Evolutionary conservation across 2,113 vertebrate species (phyloP).

Genomic region (Trichechus manatus): DNA sequence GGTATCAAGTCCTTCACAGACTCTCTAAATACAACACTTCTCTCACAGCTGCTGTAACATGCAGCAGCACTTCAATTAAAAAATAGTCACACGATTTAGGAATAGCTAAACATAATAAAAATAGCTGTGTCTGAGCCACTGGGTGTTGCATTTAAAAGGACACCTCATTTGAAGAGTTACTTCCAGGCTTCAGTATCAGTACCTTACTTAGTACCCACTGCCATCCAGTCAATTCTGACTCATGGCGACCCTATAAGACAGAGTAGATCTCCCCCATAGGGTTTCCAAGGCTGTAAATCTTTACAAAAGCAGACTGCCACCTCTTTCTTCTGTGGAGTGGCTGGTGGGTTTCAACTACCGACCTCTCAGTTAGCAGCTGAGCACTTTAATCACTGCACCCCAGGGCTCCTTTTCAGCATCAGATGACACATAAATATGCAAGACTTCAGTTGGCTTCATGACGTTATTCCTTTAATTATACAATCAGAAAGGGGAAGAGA

Average conservation of each 20-base stretch:
- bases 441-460: not conserved
- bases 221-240: too few relatives aligned
- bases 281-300: too few relatives aligned
- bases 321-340: too few relatives aligned
- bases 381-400: too few relatives aligned
- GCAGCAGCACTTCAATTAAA: not conserved
- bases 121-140: not conserved
- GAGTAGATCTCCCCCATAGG: too few relatives aligned
- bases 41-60: not conserved
- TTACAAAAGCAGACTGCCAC: too few relatives aligned
- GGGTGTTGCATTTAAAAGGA: not conserved
- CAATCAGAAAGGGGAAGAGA: not conserved
- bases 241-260: too few relatives aligned
- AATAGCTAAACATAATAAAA: not conserved
- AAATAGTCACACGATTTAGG: not conserved
- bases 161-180: not conserved
- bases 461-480: not conserved
- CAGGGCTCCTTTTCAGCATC: not conserved
- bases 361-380: too few relatives aligned
- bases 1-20: slow-evolving; percentile 20
- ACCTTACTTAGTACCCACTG: too few relatives aligned
- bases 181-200: not conserved
- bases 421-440: accelerated
- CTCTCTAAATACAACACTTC: not conserved
- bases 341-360: too few relatives aligned